Percentiles rank a stretch among this genome's conserved stretches.
phyloP scores from a whole-genome alignment of 2,113 vertebrate genomes.

The Alethe diademata region DNA sequence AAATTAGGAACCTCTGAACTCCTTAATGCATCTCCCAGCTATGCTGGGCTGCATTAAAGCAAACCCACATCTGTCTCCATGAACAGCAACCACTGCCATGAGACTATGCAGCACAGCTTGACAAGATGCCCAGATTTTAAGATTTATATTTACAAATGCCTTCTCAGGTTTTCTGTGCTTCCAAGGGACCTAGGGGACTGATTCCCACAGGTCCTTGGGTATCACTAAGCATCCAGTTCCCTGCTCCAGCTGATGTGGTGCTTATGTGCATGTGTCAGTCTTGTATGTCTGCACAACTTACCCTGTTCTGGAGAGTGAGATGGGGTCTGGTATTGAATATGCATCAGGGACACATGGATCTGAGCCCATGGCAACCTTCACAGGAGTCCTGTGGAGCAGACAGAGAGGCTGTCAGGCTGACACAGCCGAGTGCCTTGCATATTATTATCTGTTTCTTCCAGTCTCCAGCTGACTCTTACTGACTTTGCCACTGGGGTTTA shows the following conservation, averaged over 20 bases:
- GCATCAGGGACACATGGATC: slow-evolving; percentile 61
- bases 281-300: background rate
- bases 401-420: slow-evolving; percentile 62
- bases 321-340: slow-evolving; percentile 61
- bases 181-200: background rate
- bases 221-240: background rate
- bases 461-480: slow-evolving; percentile 35
- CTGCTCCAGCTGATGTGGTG: background rate
- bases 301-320: slow-evolving; percentile 16
- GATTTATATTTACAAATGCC: slow-evolving; percentile 9
- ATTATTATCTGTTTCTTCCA: slow-evolving; percentile 36
- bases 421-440: slow-evolving; percentile 51
- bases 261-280: background rate
- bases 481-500: slow-evolving; percentile 3
- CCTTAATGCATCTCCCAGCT: background rate
- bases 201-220: background rate
- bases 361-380: slow-evolving; percentile 64
- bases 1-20: background rate
- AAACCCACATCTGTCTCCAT: background rate
- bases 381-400: slow-evolving; percentile 59
- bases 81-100: background rate
- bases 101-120: background rate
- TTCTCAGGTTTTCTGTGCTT: background rate
- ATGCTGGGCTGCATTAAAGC: background rate
- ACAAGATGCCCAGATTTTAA: background rate